Evolutionary conservation across 2,888 invertebrate species (phyloP).

Genomic region (Azorinus chamasolen): DNA sequence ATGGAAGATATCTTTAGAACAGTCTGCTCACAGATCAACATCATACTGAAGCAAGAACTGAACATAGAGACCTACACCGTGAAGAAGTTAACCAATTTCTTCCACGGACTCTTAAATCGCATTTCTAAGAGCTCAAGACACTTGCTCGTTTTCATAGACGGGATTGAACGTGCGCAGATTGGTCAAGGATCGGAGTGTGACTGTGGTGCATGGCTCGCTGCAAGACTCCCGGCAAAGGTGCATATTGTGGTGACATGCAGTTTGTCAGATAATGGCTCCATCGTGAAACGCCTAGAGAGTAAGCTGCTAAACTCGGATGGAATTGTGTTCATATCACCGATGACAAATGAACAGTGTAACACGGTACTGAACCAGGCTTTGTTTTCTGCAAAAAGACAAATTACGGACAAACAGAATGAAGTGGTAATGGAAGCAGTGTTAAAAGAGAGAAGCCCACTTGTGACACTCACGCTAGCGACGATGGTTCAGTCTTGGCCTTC

Average conservation of each 20-base stretch:
- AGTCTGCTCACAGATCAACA: conserved; percentile 64
- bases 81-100: conserved; percentile 65
- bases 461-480: conserved; percentile 31
- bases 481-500: conserved; percentile 38
- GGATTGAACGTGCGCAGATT: conserved; percentile 75
- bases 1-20: conserved; percentile 57
- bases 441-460: conserved; percentile 39
- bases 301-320: conserved; percentile 52
- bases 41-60: conserved; percentile 59
- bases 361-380: conserved; percentile 44
- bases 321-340: conserved; percentile 50
- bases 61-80: conserved; percentile 65
- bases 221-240: conserved; percentile 73
- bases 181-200: conserved; percentile 53
- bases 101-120: conserved; percentile 73
- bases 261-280: conserved; percentile 37
- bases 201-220: conserved; percentile 73
- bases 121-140: conserved; percentile 67
- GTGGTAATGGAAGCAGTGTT: conserved; percentile 38
- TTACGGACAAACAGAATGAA: conserved; percentile 54
- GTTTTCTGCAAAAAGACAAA: conserved; percentile 29
- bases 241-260: conserved; percentile 71
- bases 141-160: conserved; percentile 61
- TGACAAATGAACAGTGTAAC: conserved; percentile 55
- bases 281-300: conserved; percentile 49